These are phyloP conservation scores for Lissonota sp. DNA, from an alignment of 2,888 invertebrate genomes.

Conservation along the genomic window DNA sequence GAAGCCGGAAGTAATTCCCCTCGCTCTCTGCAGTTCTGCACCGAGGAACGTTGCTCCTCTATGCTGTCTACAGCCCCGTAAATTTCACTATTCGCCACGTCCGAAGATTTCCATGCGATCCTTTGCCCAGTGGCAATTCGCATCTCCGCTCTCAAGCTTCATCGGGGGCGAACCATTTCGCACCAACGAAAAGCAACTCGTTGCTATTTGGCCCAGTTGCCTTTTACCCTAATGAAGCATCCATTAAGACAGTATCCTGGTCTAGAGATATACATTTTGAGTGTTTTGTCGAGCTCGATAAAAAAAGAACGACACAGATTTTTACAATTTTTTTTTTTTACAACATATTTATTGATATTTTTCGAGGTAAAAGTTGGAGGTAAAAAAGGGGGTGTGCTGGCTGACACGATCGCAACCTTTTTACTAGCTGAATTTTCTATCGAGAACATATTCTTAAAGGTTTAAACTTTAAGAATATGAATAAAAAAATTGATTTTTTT, in stretches of 20 bases:
- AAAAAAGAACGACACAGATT: no score
- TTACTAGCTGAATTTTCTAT: no score
- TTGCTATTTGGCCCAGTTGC: constrained; percentile 13
- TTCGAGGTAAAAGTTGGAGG: no score
- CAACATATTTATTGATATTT: no score
- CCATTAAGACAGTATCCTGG: neutral
- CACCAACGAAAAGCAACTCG: constrained; percentile 12
- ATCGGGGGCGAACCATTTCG: constrained; percentile 5
- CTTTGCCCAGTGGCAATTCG: constrained; percentile 11
- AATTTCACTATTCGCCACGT: neutral
- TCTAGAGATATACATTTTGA: no score
- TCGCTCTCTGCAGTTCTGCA: neutral
- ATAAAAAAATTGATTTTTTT: no score
- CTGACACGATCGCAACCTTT: no score
- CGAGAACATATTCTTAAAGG: no score
- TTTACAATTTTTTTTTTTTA: no score
- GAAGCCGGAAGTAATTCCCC: constrained; percentile 15
- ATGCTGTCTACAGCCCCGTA: neutral
- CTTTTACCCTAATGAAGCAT: constrained; percentile 14
- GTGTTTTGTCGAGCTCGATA: no score
- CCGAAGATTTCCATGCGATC: constrained; percentile 25
- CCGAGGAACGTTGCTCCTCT: constrained; percentile 2
- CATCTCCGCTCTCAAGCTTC: neutral
- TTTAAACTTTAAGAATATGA: no score
- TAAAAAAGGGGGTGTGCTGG: no score